Base-by-base conservation (phyloP, 1,140 invertebrate genomes). In the Temnothorax nylanderi region DNA sequence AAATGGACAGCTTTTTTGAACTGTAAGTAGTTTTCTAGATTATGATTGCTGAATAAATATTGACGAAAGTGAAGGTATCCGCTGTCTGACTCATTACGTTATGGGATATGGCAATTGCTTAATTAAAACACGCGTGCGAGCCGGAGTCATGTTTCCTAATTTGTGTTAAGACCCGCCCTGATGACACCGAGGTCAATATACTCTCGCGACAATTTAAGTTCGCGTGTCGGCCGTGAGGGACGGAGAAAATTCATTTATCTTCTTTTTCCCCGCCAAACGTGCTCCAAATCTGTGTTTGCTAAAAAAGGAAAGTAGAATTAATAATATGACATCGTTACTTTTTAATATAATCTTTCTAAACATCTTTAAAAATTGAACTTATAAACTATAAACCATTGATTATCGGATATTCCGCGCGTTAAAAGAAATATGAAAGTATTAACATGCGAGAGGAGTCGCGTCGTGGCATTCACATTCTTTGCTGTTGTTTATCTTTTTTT, bases 131-230 rank as follows among this genome's bases (percentile, higher is more conserved):
- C 87, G 76, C 89, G 87, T 90, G 89, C 78, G 69, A 81, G 85
- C 54, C 60, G 80, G 78, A 92, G 90, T 93, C 88, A 89, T 91
- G 86, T 94, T 94, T 93, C 91, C 93, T 93, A 94, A 94, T 93
- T 94, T 92, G 85, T 92, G 91, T 87, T 93, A 92, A 87, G 88
- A 90, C 76, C 90, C 90, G 90, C 90, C 90, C 87, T 85, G 80
- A 87, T 60, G 26, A 49, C 81, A 81, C 41, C 47, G 78, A 87
- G 88, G 80, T 89, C 89, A 89, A 84, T 81, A 64, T 34, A 84
- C 85, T 87, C 77, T 78, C 34, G 44, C 37, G 51, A 49, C 54
- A 37, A 60, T 72, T 65, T 81, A 56, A 21, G n/a, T 74, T 54
- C 4, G 77, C 77, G 10, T 74, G 51, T n/a, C 64, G 1, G 32